These are phyloP conservation scores for Diadophis punctatus DNA, from an alignment of 2,113 vertebrate genomes.

Conservation along the genomic window DNA sequence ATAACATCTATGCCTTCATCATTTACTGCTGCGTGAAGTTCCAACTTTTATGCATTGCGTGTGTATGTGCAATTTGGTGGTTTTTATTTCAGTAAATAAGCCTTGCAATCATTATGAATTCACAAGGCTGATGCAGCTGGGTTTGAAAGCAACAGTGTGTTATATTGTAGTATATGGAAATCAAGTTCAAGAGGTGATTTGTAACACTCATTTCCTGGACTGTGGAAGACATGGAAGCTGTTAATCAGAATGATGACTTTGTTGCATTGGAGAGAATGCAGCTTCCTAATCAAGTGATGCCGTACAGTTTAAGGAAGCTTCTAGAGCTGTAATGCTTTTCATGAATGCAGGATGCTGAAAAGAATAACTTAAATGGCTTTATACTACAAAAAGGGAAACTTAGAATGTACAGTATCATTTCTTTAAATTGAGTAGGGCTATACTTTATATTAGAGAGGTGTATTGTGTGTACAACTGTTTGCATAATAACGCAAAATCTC, in stretches of 20 bases:
- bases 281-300: constrained; percentile 17
- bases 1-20: neutral
- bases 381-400: neutral
- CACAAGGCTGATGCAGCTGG: constrained; percentile 7
- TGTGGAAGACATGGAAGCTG: constrained; percentile 6
- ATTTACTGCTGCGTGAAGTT: neutral
- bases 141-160: constrained; percentile 12
- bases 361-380: neutral
- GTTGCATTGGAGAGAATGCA: constrained; percentile 10
- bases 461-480: neutral
- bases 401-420: neutral
- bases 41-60: neutral
- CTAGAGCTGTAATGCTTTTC: neutral
- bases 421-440: neutral
- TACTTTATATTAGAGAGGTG: neutral
- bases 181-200: constrained; percentile 28
- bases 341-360: neutral
- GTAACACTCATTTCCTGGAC: constrained; percentile 26
- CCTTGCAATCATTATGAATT: neutral
- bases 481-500: neutral
- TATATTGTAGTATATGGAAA: constrained; percentile 20
- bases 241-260: constrained; percentile 37
- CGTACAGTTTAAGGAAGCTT: neutral
- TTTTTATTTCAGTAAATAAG: neutral
- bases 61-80: neutral